A percentile compares a stretch with the other conserved stretches of the same genome.
Evolutionary conservation across 2,888 invertebrate genomes (phyloP).

Genomic region (Linnaemya tessellans): DNA sequence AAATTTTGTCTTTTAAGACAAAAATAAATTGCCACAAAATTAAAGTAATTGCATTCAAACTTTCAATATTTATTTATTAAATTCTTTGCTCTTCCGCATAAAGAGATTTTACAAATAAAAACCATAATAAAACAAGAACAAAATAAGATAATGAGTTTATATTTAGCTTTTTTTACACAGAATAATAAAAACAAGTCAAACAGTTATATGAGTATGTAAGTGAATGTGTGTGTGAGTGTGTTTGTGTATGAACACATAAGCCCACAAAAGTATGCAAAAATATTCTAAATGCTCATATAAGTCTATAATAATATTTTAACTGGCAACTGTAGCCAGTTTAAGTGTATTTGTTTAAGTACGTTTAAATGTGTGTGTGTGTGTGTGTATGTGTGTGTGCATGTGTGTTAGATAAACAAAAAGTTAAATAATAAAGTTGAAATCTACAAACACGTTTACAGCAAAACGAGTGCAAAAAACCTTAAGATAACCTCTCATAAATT

Average conservation of each 20-base stretch:
- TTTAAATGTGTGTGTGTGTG: background rate
- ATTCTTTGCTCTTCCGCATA: conserved; percentile 57
- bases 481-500: conserved; percentile 69
- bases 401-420: conserved; percentile 18
- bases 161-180: background rate
- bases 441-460: conserved; percentile 47
- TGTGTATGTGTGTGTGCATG: background rate
- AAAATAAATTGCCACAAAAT: conserved; percentile 13
- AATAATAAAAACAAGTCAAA: background rate
- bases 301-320: background rate
- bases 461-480: conserved; percentile 37
- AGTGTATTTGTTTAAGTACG: background rate
- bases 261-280: conserved; percentile 21
- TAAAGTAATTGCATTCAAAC: conserved; percentile 10
- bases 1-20: background rate
- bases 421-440: conserved; percentile 58
- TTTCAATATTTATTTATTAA: conserved; percentile 68
- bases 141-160: conserved; percentile 19
- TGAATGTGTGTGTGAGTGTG: background rate
- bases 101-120: conserved; percentile 35
- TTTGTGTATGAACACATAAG: background rate
- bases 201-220: too few relatives aligned
- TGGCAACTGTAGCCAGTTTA: background rate
- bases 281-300: conserved; percentile 16
- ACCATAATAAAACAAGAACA: background rate